Percentiles rank a stretch among this genome's conserved stretches.
Evolutionary conservation across 2,797 vertebrate species (phyloP).

Genomic region (Corythornis leucogaster): DNA sequence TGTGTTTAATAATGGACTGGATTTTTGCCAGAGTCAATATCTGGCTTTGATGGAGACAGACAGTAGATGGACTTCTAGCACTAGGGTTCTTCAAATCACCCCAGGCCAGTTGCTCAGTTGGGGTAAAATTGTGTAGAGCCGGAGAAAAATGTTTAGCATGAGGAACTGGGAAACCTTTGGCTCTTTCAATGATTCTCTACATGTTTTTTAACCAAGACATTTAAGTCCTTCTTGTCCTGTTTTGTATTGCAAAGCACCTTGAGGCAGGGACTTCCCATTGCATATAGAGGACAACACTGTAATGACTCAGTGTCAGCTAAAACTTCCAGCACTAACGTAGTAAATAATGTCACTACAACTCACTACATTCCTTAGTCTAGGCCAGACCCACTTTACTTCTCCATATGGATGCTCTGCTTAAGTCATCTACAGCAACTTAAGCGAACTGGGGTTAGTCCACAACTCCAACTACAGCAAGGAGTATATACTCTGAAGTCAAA

Average conservation of each 20-base stretch:
- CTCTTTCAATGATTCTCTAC: not conserved
- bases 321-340: not conserved
- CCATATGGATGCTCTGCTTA: not conserved
- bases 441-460: not conserved
- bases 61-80: not conserved
- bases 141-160: not conserved
- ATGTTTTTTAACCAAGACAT: slow-evolving; percentile 6
- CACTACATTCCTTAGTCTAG: not conserved
- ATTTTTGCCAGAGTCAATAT: slow-evolving; percentile 38
- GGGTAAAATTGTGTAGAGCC: not conserved
- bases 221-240: not conserved
- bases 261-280: not conserved
- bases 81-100: not conserved
- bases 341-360: not conserved
- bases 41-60: slow-evolving; percentile 16
- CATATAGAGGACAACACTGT: not conserved
- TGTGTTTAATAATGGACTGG: slow-evolving; percentile 28
- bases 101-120: not conserved
- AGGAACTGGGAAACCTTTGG: not conserved
- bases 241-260: not conserved
- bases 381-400: not conserved
- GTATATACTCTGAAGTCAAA: not conserved
- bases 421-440: not conserved
- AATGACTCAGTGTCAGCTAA: not conserved
- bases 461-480: not conserved